Percentiles rank a stretch among this genome's conserved stretches.
phyloP scores from a whole-genome alignment of 2,113 vertebrate species.

The Peromyscus maniculatus region DNA sequence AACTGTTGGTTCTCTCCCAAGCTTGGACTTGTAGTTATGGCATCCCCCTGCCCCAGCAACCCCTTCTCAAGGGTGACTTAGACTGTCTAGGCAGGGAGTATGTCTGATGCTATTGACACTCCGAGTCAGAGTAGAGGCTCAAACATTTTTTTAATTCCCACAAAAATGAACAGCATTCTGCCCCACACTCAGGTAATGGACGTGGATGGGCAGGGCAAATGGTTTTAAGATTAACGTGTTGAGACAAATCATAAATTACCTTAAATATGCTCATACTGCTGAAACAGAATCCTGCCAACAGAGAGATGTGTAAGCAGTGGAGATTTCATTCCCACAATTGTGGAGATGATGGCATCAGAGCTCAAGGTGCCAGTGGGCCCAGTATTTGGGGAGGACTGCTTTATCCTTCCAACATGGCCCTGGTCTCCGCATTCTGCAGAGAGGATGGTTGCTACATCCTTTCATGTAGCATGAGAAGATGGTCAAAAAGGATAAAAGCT shows the following conservation, averaged over 20 bases:
- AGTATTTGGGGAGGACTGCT: background rate
- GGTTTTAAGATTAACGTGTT: constrained; percentile 14
- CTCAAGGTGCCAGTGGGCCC: background rate
- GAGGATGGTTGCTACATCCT: background rate
- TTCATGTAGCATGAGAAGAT: background rate
- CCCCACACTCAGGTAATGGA: background rate
- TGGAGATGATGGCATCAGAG: background rate
- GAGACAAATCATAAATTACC: background rate
- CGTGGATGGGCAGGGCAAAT: background rate
- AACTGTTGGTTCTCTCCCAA: background rate
- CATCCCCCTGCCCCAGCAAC: background rate
- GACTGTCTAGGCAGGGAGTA: background rate
- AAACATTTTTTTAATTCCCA: background rate
- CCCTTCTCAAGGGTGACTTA: background rate
- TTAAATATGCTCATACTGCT: background rate
- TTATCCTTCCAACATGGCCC: background rate
- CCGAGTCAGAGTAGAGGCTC: background rate
- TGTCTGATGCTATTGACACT: background rate
- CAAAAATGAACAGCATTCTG: background rate
- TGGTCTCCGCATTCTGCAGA: background rate
- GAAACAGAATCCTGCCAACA: background rate
- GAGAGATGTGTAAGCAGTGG: background rate
- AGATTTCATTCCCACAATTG: background rate
- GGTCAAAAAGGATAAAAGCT: background rate
- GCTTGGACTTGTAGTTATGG: background rate